These are phyloP conservation scores for Papilio dardanus DNA, from an alignment of 1,140 invertebrate genomes.

Conservation along the genomic window DNA sequence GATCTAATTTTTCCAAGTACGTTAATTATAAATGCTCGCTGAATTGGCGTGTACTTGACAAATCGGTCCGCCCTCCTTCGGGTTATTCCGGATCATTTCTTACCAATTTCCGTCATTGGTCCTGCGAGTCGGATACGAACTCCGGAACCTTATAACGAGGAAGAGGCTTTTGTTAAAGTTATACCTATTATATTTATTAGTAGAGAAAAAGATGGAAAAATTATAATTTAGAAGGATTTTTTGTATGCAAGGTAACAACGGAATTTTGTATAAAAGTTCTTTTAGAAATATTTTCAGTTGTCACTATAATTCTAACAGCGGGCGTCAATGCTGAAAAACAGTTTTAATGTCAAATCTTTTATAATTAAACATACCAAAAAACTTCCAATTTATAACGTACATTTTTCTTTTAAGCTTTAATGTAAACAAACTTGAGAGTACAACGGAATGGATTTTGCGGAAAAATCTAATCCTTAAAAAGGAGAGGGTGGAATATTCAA, in stretches of 20 bases:
- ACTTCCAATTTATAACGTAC: not conserved
- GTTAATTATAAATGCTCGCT: conserved; percentile 29
- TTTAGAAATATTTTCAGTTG: not conserved
- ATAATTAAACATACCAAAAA: not conserved
- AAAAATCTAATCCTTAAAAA: conserved; percentile 64
- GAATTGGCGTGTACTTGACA: conserved; percentile 37
- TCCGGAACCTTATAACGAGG: conserved; percentile 71
- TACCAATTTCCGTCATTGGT: conserved; percentile 62
- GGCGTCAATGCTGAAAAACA: not conserved
- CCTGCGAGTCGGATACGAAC: conserved; percentile 65
- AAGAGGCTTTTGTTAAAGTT: conserved; percentile 41
- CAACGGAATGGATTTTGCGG: conserved; percentile 39
- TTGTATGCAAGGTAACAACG: not conserved
- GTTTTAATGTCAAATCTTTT: not conserved
- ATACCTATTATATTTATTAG: conserved; percentile 31
- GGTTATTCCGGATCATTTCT: conserved; percentile 57
- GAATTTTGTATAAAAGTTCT: not conserved
- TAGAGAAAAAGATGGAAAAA: not conserved
- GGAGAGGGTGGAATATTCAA: conserved; percentile 65
- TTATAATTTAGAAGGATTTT: not conserved
- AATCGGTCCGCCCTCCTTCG: conserved; percentile 38
- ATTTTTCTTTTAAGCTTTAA: conserved; percentile 15
- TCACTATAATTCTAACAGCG: too few species aligned
- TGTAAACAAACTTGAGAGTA: conserved; percentile 26
- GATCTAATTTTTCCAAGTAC: not conserved